Percentiles rank a stretch among this genome's conserved stretches.
Conservation (phyloP, 2,797 vertebrate species). For the Enteromius paludinosus region DNA sequence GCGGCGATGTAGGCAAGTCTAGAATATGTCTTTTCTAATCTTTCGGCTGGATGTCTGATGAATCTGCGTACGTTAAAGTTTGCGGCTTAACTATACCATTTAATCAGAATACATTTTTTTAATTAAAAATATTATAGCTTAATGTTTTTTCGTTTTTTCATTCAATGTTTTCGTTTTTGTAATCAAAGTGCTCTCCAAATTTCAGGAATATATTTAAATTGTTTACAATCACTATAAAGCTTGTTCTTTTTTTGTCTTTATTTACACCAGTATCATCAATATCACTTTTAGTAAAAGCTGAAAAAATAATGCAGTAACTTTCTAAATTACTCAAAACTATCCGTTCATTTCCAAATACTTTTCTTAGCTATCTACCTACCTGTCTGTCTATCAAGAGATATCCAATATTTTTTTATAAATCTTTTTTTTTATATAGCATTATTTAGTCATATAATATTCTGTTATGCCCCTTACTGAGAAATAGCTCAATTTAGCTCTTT, state of each 20-base stretch:
- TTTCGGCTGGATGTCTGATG: not conserved
- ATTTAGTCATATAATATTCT: not conserved
- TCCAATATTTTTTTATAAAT: no score
- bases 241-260: no score
- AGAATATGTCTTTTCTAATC: not conserved
- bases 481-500: not conserved
- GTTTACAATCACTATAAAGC: no score
- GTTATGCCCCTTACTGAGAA: not conserved
- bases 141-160: not conserved
- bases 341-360: not conserved
- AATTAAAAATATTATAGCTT: no score
- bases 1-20: not conserved
- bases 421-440: no score
- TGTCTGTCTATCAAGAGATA: not conserved
- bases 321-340: no score
- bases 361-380: not conserved
- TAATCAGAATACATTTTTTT: no score
- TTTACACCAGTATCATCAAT: not conserved
- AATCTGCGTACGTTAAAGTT: not conserved
- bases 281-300: not conserved
- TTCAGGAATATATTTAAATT: not conserved
- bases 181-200: not conserved
- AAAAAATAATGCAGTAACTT: not conserved
- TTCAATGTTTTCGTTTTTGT: not conserved
- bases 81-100: not conserved